Base-by-base conservation (phyloP, 2,888 invertebrate species). In the Leptinotarsa rubiginosa region DNA sequence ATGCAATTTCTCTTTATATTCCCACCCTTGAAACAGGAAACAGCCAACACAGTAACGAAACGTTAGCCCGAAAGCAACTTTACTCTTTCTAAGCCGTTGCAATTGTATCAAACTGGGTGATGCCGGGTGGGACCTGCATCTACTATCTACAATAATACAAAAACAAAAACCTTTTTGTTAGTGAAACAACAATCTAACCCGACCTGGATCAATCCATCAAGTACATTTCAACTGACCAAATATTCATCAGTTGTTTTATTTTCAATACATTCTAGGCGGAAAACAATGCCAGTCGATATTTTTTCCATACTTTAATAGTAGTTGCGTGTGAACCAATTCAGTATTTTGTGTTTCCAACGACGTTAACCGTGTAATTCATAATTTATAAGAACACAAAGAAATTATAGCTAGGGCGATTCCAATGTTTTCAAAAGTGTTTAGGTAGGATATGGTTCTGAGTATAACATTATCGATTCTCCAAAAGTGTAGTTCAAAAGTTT, bases 311-410 rank as follows among this genome's bases (percentile, higher is more conserved):
- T 71, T 65, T 65, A 70, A 77, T 77, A 72, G 70, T 70, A 69
- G 73, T 77, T 73, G 77, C 77, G 77, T 77, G 77, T 67, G 16
- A 5, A 62, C 62, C 50, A 68, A 64, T 72, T 64, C 64, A 68
- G 59, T 73, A 75, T 75, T 73, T 75, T 67, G 69, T 70, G 74
- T 68, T 73, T 20, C 67, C 71, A 18, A n/a, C 62, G 41, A 62
- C 25, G 62, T 31, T 62, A 4, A 62, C 50, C 47, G 64, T 69
- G 66, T 70, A 71, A 75, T 77, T 75, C 65, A 75, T 75, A 75
- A 77, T 75, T 73, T 73, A 73, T 52, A 50, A 67, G 69, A 69
- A 73, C 69, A 73, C 67, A 56, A 50, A 72, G 72, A 31, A 64
- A 25, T 22, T 25, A 5, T 5, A n/a, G 62, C 62, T 41, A 1